Evolutionary conservation across 2,888 invertebrate species (phyloP), one percentile per base, ranked within the genome.

Genomic region (Oxyscelio sp.): DNA sequence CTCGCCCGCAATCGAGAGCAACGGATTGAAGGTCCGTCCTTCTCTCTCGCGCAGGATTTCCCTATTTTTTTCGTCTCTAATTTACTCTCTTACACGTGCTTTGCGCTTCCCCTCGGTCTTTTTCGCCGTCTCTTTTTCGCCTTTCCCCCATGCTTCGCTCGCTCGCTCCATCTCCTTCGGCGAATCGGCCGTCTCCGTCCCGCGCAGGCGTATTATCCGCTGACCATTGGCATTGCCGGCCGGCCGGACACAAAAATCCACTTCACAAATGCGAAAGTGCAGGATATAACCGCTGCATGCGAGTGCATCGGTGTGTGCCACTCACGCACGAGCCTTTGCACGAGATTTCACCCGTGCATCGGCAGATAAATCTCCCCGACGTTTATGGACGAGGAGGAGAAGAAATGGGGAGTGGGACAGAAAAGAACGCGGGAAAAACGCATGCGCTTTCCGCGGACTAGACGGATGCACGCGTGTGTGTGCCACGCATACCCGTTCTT

Each of bases 361-460:
- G 92, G 84, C 90, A 90, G 92, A 93, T 93, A 93, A 93, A 93
- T 93, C 92, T 92, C 91, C 80, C 89, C 88, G 91, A 90, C 90
- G 92, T 90, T 92, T 91, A 91, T 90, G 90, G 89, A 89, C 85
- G 87, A 85, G 83, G 80, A 87, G 84, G 87, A 88, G 87, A 87
- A 90, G 86, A 85, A 85, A 83, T 31, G 68, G 73, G 56, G 68
- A 63, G 71, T 50, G 68, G 48, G 65, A 74, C 65, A 66, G 22
- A 56, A 81, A 74, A 77, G 85, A 87, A 81, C 65, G 83, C 85
- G 54, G 61, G 66, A 45, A 80, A 81, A 61, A 83, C 77, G 83
- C 82, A 83, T 79, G 84, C 83, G 83, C 73, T 58, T 50, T 68
- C 63, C 43, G 54, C 66, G 66, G 4, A 15, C 34, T 24, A 34